Conservation (phyloP, 2,113 vertebrate species). For the human region DNA sequence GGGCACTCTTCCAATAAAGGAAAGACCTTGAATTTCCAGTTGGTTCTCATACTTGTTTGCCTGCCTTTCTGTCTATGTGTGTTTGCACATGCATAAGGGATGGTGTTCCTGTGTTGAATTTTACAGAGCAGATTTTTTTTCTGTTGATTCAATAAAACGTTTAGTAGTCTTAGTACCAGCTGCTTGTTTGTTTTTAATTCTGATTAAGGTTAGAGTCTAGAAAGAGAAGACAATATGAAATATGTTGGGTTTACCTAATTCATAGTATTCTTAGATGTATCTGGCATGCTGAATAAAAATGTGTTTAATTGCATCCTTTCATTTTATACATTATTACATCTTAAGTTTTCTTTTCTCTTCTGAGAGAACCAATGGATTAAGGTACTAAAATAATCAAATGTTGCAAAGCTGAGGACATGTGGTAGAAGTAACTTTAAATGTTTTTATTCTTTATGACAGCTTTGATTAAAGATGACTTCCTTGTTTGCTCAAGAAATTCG, state of each 20-base stretch:
- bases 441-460: conserved; percentile 67
- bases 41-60: conserved; percentile 54
- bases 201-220: conserved; percentile 45
- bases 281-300: conserved; percentile 17
- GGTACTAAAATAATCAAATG: neutral
- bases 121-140: conserved; percentile 37
- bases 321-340: neutral
- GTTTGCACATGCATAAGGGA: neutral
- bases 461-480: conserved; percentile 79
- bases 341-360: neutral
- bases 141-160: conserved; percentile 61
- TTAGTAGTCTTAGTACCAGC: conserved; percentile 59
- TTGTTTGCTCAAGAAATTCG: conserved; percentile 83
- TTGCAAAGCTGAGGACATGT: neutral
- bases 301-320: neutral
- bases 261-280: neutral
- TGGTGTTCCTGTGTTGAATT: conserved; percentile 51
- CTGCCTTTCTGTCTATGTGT: neutral
- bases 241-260: conserved; percentile 43
- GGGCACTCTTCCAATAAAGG: conserved; percentile 51
- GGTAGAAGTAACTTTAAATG: conserved; percentile 52
- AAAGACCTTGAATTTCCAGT: conserved; percentile 62
- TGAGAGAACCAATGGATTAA: neutral
- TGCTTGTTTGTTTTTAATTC: conserved; percentile 66
- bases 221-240: neutral